Evolutionary conservation across 2,113 vertebrate species (phyloP).

Genomic region (Chamaea fasciata): DNA sequence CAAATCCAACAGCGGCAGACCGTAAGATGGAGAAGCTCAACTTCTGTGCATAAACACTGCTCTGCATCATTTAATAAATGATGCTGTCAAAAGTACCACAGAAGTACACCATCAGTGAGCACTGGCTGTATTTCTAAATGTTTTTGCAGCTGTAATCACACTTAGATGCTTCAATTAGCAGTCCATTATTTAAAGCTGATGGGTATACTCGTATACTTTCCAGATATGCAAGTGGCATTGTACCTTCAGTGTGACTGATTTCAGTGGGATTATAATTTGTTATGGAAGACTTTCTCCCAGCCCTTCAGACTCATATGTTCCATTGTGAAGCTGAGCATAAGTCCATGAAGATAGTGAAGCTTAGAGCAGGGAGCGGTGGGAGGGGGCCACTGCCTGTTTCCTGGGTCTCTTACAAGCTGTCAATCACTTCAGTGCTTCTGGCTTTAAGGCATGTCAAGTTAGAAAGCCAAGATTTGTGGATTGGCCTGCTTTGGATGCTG

Average conservation of each 20-base stretch:
- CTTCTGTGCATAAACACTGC: neutral
- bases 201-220: accelerated
- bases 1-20: neutral
- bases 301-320: neutral
- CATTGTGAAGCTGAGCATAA: neutral
- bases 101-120: neutral
- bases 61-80: neutral
- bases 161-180: neutral
- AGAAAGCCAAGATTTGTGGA: neutral
- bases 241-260: neutral
- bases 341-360: neutral
- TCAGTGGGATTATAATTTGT: neutral
- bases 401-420: neutral
- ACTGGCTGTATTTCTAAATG: neutral
- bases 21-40: accelerated
- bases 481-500: neutral
- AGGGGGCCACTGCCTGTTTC: neutral
- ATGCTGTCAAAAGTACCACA: neutral
- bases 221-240: neutral
- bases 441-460: neutral
- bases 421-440: accelerated
- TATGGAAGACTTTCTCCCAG: neutral
- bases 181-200: neutral
- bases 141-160: neutral
- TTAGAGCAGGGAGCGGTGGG: accelerated